Evolutionary conservation across 2,797 vertebrate species (phyloP).

Genomic region (Heliangelus exortis): DNA sequence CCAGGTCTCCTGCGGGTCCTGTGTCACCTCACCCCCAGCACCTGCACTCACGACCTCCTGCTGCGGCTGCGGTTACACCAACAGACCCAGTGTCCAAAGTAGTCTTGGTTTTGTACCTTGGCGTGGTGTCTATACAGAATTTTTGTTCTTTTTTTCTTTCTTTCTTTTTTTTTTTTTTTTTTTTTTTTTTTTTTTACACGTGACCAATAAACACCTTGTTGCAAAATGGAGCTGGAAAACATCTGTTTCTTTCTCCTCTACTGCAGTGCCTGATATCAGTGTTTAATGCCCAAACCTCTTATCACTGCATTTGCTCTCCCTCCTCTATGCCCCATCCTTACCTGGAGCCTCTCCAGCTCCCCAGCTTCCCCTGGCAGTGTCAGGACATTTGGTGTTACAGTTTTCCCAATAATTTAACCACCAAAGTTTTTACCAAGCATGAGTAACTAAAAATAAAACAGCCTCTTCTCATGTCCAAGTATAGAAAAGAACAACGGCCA

Average conservation of each 20-base stretch:
- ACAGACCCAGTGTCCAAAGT: neutral
- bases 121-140: neutral
- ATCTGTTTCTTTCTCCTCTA: neutral
- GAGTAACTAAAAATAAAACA: neutral
- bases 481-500: neutral
- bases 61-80: neutral
- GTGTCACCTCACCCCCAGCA: neutral
- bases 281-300: neutral
- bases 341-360: neutral
- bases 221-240: neutral
- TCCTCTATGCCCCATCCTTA: neutral
- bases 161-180: no score
- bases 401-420: neutral
- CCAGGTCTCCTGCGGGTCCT: neutral
- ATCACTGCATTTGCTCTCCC: neutral
- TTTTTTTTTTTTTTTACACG: neutral
- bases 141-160: neutral
- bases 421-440: neutral
- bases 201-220: constrained; percentile 23
- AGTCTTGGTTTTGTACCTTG: neutral
- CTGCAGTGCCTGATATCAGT: accelerated
- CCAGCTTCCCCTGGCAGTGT: neutral
- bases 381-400: neutral
- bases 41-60: neutral
- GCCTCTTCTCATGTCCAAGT: neutral